These are phyloP conservation scores for Thalassarche chlororhynchos DNA, from an alignment of 2,113 vertebrate genomes.

Conservation along the genomic window DNA sequence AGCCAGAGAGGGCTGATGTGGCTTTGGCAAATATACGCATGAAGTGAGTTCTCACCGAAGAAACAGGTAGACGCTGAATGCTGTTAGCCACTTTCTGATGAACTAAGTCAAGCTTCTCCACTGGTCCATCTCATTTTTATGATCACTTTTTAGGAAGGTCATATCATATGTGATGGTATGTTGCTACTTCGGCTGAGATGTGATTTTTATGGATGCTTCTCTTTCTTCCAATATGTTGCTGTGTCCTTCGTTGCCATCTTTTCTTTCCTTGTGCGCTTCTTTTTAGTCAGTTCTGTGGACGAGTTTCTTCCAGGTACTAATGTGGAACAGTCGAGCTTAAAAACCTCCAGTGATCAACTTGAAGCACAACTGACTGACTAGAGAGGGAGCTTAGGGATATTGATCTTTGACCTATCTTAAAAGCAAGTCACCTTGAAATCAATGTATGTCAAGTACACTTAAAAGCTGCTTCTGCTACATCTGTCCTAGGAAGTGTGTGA, in stretches of 20 bases:
- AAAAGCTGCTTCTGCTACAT: background rate
- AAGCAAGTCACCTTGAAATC: background rate
- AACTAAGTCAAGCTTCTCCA: background rate
- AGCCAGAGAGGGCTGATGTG: background rate
- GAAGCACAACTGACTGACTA: background rate
- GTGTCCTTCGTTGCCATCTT: background rate
- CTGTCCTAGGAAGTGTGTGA: background rate
- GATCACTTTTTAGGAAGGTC: background rate
- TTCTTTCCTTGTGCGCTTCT: background rate
- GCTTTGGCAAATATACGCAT: background rate
- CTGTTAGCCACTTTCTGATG: background rate
- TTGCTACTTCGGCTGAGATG: background rate
- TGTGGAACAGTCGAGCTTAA: background rate
- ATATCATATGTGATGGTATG: background rate
- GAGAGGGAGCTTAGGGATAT: background rate
- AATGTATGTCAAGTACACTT: background rate
- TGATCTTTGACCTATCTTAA: background rate
- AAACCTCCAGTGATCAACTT: background rate
- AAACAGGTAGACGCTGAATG: background rate
- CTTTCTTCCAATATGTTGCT: background rate
- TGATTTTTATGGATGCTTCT: background rate
- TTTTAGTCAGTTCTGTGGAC: background rate
- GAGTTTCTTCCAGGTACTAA: background rate
- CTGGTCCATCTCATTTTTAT: background rate
- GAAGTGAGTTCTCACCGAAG: background rate